Evolutionary conservation across 2,888 invertebrate genomes (phyloP).

Genomic region (Orthosia incerta): DNA sequence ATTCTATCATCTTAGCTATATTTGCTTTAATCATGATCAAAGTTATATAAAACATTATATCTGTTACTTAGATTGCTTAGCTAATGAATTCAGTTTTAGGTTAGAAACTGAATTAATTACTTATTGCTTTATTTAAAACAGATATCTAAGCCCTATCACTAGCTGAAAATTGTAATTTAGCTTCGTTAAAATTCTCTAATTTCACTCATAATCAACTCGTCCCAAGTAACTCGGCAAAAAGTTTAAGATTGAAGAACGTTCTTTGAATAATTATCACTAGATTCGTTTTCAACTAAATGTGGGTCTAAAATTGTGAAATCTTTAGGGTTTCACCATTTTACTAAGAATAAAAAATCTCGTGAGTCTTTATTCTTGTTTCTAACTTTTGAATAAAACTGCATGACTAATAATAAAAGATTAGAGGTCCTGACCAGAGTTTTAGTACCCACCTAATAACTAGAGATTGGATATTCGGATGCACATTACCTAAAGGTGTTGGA

Average conservation of each 20-base stretch:
- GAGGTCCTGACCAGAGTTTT: too few relatives aligned
- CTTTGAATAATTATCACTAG: neutral
- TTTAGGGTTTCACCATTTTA: too few relatives aligned
- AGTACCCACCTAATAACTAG: too few relatives aligned
- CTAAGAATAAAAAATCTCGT: too few relatives aligned
- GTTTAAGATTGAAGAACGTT: neutral
- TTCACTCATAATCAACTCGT: neutral
- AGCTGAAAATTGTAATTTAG: constrained; percentile 18
- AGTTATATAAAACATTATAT: neutral
- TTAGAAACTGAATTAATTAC: constrained; percentile 20
- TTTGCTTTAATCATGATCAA: constrained; percentile 1
- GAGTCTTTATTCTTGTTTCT: too few relatives aligned
- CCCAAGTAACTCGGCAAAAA: neutral
- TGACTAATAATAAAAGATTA: too few relatives aligned
- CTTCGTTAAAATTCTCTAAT: neutral
- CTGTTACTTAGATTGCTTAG: constrained; percentile 16
- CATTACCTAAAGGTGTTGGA: too few relatives aligned
- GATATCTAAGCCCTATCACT: constrained; percentile 1
- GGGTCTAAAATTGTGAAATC: too few relatives aligned
- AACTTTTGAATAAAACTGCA: too few relatives aligned
- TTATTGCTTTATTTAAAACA: neutral
- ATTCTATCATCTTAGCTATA: neutral
- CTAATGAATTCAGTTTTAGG: constrained; percentile 23
- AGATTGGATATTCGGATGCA: too few relatives aligned
- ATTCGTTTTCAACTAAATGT: too few relatives aligned